These are phyloP conservation scores for Solenodon paradoxus DNA, from an alignment of 2,113 vertebrate genomes.

Conservation along the genomic window DNA sequence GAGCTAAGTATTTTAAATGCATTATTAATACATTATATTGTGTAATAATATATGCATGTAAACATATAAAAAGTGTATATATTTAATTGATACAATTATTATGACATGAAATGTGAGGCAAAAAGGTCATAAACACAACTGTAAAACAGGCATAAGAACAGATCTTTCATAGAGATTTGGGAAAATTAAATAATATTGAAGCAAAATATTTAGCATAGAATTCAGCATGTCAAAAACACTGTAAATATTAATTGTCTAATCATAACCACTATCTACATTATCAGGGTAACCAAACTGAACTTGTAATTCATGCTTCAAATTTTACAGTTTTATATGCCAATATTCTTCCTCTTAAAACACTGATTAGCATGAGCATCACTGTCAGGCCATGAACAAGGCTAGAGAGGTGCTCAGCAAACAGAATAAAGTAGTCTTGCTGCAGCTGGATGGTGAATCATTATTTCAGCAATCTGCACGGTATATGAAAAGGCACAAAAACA, in stretches of 20 bases:
- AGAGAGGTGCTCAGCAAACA: neutral
- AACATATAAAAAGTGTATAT: too few relatives aligned
- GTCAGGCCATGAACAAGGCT: rapidly evolving
- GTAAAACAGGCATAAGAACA: neutral
- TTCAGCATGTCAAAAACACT: neutral
- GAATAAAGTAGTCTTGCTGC: neutral
- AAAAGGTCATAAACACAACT: neutral
- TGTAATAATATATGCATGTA: neutral
- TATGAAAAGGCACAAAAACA: neutral
- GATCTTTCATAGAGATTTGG: neutral
- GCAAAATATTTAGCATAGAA: neutral
- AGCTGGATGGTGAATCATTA: neutral
- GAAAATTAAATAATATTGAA: neutral
- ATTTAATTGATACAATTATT: too few relatives aligned
- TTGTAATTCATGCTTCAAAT: neutral
- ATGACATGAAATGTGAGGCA: too few relatives aligned
- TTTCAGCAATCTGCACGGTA: neutral
- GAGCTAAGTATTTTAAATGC: neutral
- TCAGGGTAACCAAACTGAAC: neutral
- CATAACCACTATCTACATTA: neutral
- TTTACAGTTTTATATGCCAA: slow-evolving; percentile 19
- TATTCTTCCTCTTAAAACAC: slow-evolving; percentile 8
- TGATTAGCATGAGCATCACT: neutral
- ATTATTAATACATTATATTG: neutral
- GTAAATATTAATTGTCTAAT: neutral